These are phyloP conservation scores for Ostrea edulis DNA, from an alignment of 1,140 invertebrate genomes.

Conservation along the genomic window DNA sequence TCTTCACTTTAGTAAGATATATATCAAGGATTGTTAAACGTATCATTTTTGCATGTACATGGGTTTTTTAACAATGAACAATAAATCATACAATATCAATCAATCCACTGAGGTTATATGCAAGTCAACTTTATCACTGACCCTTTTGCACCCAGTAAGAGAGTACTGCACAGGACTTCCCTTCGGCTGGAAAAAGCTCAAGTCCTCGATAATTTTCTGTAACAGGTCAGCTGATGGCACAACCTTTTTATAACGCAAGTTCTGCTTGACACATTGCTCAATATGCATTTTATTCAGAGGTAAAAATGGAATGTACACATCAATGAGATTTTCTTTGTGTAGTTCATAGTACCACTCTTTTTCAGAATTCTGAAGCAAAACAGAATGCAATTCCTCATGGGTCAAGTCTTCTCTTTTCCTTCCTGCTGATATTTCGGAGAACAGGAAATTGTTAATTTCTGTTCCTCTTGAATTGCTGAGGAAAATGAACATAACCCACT, in stretches of 20 bases:
- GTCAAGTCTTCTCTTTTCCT: constrained; percentile 53
- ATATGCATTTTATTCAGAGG: constrained; percentile 94
- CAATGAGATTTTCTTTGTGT: constrained; percentile 91
- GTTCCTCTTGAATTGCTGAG: constrained; percentile 69
- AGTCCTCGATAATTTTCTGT: constrained; percentile 62
- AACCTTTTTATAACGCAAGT: constrained; percentile 73
- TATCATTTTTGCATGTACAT: neutral
- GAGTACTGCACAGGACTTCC: constrained; percentile 61
- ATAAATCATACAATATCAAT: neutral
- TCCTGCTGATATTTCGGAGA: constrained; percentile 61
- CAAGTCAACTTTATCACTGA: constrained; percentile 72
- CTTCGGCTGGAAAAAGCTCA: constrained; percentile 64
- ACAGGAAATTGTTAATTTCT: constrained; percentile 68
- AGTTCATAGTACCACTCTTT: constrained; percentile 80
- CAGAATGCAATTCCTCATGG: constrained; percentile 58
- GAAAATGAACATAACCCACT: constrained; percentile 66
- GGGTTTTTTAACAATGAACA: neutral
- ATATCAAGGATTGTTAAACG: neutral
- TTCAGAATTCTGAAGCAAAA: constrained; percentile 55
- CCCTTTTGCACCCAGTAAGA: constrained; percentile 74
- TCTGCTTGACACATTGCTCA: constrained; percentile 83
- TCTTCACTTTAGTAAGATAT: no score
- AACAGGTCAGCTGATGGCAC: constrained; percentile 61
- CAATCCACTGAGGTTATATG: constrained; percentile 35
- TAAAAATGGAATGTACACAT: constrained; percentile 95